Percentiles rank a stretch among this genome's conserved stretches.
Conservation (phyloP, 2,113 vertebrate genomes). For the Galbula dea region DNA sequence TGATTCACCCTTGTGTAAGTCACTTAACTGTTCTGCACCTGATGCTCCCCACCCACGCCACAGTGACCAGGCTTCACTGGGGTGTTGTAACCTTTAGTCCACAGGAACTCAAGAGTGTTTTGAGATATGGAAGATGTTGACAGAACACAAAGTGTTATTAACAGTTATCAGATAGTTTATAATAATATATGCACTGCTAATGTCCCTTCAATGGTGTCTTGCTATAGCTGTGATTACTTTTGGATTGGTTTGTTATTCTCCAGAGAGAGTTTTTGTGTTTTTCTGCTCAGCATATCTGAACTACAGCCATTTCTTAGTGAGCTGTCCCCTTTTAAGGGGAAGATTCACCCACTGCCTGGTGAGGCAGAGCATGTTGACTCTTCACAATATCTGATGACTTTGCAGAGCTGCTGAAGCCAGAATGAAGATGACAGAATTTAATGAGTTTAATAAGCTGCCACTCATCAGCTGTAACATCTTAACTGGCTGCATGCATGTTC, state of each 20-base stretch:
- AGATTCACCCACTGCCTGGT: background rate
- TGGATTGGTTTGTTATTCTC: background rate
- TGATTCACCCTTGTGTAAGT: constrained; percentile 36
- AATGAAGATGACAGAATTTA: background rate
- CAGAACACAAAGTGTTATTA: background rate
- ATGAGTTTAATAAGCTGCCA: constrained; percentile 28
- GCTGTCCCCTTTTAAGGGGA: background rate
- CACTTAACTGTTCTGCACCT: background rate
- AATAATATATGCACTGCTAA: background rate
- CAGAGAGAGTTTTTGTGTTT: background rate
- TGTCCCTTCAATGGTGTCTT: background rate
- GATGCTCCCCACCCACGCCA: background rate
- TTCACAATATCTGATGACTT: background rate
- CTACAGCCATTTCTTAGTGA: background rate
- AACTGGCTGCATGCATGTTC: background rate
- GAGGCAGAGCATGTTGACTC: background rate
- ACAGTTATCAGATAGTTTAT: background rate
- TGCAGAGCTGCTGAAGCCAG: background rate
- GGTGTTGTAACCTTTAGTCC: background rate
- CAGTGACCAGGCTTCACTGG: background rate
- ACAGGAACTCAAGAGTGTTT: background rate
- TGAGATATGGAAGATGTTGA: background rate
- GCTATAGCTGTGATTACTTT: background rate
- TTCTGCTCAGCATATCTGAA: background rate
- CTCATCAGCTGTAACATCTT: constrained; percentile 10